phyloP scores from a whole-genome alignment of 2,888 invertebrate species.

The Abrostola tripartita region DNA sequence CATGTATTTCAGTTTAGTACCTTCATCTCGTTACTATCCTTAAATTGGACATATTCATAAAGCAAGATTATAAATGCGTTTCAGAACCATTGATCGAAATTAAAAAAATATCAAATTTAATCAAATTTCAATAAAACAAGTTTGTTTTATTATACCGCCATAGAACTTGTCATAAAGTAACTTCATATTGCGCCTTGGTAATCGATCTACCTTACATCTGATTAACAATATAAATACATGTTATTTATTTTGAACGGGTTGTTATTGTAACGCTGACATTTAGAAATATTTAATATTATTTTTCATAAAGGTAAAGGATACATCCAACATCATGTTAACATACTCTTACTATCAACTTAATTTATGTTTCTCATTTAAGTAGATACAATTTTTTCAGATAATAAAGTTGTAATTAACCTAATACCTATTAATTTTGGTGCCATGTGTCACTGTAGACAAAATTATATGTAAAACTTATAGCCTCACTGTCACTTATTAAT shows the following conservation, averaged over 20 bases:
- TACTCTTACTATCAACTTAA: slow-evolving; percentile 21
- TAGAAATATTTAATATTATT: slow-evolving; percentile 17
- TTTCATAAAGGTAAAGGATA: slow-evolving; percentile 21
- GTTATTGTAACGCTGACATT: slow-evolving; percentile 12
- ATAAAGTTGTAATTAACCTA: neutral
- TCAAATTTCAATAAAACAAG: neutral
- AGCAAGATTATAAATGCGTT: neutral
- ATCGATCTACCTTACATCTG: neutral
- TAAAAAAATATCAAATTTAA: neutral
- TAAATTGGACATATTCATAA: slow-evolving; percentile 8
- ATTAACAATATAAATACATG: slow-evolving; percentile 19
- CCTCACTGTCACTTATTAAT: slow-evolving; percentile 50
- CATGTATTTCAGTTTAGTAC: slow-evolving; percentile 43
- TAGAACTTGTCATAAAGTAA: neutral
- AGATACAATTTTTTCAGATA: slow-evolving; percentile 3
- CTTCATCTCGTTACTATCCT: slow-evolving; percentile 25
- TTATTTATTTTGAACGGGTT: slow-evolving; percentile 26
- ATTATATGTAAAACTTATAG: slow-evolving; percentile 33
- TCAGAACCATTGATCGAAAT: neutral
- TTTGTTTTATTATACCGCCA: neutral
- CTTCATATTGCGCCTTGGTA: slow-evolving; percentile 1
- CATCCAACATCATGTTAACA: slow-evolving; percentile 24
- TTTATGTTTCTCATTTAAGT: slow-evolving; percentile 5
- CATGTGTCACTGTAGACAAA: slow-evolving; percentile 58
- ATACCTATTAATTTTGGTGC: slow-evolving; percentile 55